These are phyloP conservation scores for Cataglyphis hispanica DNA, from an alignment of 1,140 invertebrate genomes.

Conservation along the genomic window DNA sequence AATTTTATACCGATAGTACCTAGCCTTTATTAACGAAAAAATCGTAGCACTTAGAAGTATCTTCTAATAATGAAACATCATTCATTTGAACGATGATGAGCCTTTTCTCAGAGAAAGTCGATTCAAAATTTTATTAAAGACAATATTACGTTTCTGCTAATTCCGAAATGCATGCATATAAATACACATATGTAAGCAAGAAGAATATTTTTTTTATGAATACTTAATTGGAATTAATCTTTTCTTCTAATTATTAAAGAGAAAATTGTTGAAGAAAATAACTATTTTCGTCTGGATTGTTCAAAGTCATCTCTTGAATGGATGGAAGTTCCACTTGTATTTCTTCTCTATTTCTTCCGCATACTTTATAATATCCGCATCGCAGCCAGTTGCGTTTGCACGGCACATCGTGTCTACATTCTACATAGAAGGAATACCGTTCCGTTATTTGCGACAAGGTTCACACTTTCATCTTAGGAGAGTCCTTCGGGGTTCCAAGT, in stretches of 20 bases:
- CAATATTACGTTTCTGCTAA: background rate
- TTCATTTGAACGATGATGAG: background rate
- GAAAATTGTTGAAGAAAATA: background rate
- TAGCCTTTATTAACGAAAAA: background rate
- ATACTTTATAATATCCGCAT: constrained; percentile 34
- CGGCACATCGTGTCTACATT: constrained; percentile 16
- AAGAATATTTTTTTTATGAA: constrained; percentile 2
- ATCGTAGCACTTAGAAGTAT: background rate
- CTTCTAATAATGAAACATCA: constrained; percentile 5
- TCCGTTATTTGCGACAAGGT: constrained; percentile 47
- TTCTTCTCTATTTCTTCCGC: background rate
- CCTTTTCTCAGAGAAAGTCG: background rate
- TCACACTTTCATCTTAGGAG: background rate
- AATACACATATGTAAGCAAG: background rate
- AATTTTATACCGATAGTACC: background rate
- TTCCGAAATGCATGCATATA: background rate
- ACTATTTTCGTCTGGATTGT: background rate
- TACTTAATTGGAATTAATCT: background rate
- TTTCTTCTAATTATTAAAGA: background rate
- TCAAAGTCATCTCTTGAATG: background rate
- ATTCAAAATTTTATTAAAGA: background rate
- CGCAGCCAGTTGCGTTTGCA: constrained; percentile 21
- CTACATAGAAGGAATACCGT: constrained; percentile 7
- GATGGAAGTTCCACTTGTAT: background rate
- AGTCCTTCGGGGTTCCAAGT: background rate